These are phyloP conservation scores for Ovis aries DNA, from an alignment of 2,113 vertebrate genomes.

Conservation along the genomic window DNA sequence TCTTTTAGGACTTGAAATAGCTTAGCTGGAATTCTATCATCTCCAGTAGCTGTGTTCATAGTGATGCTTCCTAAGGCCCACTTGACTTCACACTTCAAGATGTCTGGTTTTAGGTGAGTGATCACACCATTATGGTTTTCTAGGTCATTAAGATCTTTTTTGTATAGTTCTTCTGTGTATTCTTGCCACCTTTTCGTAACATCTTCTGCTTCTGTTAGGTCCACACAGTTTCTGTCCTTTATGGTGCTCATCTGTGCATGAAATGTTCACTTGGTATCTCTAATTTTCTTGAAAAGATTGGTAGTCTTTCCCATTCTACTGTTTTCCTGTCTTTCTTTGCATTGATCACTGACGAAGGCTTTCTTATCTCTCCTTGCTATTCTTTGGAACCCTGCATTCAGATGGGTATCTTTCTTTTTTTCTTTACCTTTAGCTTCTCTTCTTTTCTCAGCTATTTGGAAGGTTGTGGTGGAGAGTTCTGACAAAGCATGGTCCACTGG, in stretches of 20 bases:
- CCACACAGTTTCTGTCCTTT: neutral
- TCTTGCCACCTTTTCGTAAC: neutral
- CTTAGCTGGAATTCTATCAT: neutral
- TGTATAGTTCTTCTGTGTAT: neutral
- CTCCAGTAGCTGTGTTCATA: neutral
- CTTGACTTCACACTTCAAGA: neutral
- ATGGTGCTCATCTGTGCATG: neutral
- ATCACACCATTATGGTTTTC: neutral
- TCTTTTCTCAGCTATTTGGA: neutral
- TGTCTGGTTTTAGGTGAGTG: neutral
- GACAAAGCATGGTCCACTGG: neutral
- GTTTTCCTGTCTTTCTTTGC: neutral
- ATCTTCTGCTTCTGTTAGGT: neutral
- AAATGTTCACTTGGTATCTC: neutral
- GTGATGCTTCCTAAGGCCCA: neutral
- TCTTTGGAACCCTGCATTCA: neutral
- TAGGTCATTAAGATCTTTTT: neutral
- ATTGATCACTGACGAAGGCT: neutral
- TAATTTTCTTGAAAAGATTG: neutral
- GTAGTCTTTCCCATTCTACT: neutral
- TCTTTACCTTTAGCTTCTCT: neutral
- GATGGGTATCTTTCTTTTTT: neutral
- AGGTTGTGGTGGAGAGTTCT: neutral
- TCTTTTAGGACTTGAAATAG: neutral
- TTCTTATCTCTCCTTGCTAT: neutral